Conservation (phyloP, 2,113 vertebrate genomes). For the Atherinomorus stipes region DNA sequence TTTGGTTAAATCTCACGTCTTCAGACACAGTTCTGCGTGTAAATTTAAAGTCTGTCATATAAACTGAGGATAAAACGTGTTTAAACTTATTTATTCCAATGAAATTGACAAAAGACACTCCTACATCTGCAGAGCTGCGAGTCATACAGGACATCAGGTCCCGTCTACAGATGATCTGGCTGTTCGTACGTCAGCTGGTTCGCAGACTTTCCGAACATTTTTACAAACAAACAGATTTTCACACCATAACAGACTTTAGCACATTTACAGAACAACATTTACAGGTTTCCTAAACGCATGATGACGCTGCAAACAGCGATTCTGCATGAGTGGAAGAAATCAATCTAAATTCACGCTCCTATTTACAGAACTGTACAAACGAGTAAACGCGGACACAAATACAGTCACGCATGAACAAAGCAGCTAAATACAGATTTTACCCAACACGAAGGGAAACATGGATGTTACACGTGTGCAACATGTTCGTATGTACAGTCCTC, state of each 20-base stretch:
- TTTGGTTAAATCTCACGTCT: too few relatives aligned
- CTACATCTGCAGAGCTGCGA: constrained; percentile 8
- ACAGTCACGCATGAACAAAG: background rate
- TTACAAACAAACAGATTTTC: constrained; percentile 19
- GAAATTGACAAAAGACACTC: constrained; percentile 20
- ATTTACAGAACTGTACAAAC: constrained; percentile 54
- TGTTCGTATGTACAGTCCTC: background rate
- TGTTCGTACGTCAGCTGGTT: constrained; percentile 29
- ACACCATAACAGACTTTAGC: background rate
- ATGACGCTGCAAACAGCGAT: background rate
- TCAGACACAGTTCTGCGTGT: too few relatives aligned
- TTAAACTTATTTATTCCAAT: constrained; percentile 41
- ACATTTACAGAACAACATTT: constrained; percentile 25
- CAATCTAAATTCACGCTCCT: background rate
- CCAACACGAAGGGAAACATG: background rate
- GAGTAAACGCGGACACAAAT: constrained; percentile 15
- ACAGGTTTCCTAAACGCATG: constrained; percentile 6
- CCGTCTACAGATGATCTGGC: constrained; percentile 63
- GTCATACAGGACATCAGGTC: background rate
- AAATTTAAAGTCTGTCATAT: background rate
- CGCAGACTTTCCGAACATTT: constrained; percentile 26
- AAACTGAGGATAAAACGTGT: background rate
- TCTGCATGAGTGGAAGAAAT: constrained; percentile 8
- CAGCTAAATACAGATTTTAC: background rate
- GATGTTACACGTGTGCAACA: background rate